phyloP scores from a whole-genome alignment of 1,140 invertebrate species.

The Ceratoteleas bidentatus region DNA sequence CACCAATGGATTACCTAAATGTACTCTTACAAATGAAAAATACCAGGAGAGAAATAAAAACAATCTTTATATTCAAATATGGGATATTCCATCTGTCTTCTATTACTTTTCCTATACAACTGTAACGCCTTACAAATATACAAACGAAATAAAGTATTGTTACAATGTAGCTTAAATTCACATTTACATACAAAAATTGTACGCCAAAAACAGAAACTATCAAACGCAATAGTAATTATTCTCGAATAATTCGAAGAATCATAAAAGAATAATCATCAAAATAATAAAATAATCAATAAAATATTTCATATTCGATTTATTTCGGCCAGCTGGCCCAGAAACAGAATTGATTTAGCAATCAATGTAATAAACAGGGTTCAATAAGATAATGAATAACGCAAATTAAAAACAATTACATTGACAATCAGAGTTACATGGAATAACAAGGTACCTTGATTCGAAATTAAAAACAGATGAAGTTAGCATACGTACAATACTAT shows the following conservation, averaged over 20 bases:
- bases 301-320: neutral
- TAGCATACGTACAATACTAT: constrained; percentile 50
- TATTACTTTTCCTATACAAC: constrained; percentile 48
- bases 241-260: constrained; percentile 8
- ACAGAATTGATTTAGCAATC: too few relatives aligned
- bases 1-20: too few relatives aligned
- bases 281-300: constrained; percentile 18
- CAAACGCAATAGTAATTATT: constrained; percentile 8
- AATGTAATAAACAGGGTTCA: too few relatives aligned
- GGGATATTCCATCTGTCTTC: constrained; percentile 57
- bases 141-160: constrained; percentile 49
- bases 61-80: constrained; percentile 28
- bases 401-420: constrained; percentile 29
- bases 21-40: too few relatives aligned
- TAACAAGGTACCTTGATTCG: neutral
- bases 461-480: constrained; percentile 56
- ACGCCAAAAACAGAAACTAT: constrained; percentile 27
- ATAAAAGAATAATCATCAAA: constrained; percentile 9
- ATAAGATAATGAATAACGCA: constrained; percentile 18
- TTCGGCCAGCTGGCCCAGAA: too few relatives aligned
- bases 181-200: constrained; percentile 20
- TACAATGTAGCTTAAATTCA: constrained; percentile 24
- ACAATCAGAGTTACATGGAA: constrained; percentile 13
- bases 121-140: constrained; percentile 45
- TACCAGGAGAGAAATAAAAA: constrained; percentile 25